These are phyloP conservation scores for Lophura nycthemera DNA, from an alignment of 2,113 vertebrate genomes.

Conservation along the genomic window DNA sequence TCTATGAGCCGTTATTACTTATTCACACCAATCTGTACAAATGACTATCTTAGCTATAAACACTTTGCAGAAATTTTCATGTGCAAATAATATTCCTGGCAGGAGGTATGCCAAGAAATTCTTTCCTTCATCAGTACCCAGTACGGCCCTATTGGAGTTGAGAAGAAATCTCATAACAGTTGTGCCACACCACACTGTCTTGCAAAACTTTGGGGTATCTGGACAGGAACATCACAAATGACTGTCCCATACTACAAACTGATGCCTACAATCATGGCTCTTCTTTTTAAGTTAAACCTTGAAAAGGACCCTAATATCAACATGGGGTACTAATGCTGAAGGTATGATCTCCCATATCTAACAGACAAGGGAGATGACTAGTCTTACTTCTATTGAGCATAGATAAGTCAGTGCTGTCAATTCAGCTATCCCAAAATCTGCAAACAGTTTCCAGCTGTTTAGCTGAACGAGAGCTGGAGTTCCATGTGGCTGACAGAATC, in stretches of 20 bases:
- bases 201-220: accelerated
- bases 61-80: neutral
- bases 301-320: neutral
- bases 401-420: neutral
- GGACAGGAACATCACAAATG: neutral
- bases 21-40: neutral
- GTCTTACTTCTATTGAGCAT: neutral
- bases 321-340: neutral
- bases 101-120: neutral
- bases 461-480: neutral
- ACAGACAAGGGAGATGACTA: neutral
- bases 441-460: neutral
- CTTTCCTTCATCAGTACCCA: neutral
- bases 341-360: neutral
- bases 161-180: accelerated
- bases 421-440: neutral
- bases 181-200: accelerated
- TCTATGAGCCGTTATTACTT: neutral
- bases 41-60: neutral
- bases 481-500: accelerated
- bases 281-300: neutral
- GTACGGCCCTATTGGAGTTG: accelerated
- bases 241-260: neutral
- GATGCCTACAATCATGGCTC: neutral
- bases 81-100: neutral